phyloP scores from a whole-genome alignment of 2,113 vertebrate species.

The Spea bombifrons region DNA sequence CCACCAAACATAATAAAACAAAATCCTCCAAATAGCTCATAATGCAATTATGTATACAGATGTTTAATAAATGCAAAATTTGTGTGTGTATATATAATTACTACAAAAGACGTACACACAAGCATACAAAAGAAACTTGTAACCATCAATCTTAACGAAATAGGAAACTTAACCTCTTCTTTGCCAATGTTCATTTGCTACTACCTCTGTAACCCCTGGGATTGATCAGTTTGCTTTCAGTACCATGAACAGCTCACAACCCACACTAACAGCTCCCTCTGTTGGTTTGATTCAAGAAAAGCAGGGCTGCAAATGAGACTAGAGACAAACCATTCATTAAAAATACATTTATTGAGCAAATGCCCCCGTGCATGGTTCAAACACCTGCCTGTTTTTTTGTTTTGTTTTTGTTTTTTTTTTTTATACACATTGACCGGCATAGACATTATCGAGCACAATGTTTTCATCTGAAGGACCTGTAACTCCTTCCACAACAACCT shows the following conservation, averaged over 20 bases:
- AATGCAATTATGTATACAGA: no score
- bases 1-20: no score
- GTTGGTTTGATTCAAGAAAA: not conserved
- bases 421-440: conserved; percentile 14
- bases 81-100: no score
- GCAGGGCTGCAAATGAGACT: not conserved
- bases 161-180: no score
- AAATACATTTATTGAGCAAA: conserved; percentile 16
- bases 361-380: not conserved
- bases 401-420: no score
- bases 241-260: conserved; percentile 26
- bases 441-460: conserved; percentile 22
- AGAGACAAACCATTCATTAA: not conserved
- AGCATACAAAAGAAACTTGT: no score
- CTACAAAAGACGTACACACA: no score
- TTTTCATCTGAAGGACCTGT: not conserved
- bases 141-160: no score
- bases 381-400: not conserved
- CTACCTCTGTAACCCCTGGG: no score
- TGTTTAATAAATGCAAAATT: no score
- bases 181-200: no score
- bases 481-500: conserved; percentile 36
- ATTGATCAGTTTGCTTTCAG: conserved; percentile 10
- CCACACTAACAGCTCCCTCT: conserved; percentile 32
- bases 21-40: no score